These are phyloP conservation scores for Anseranas semipalmata DNA, from an alignment of 2,113 vertebrate species.

Conservation along the genomic window DNA sequence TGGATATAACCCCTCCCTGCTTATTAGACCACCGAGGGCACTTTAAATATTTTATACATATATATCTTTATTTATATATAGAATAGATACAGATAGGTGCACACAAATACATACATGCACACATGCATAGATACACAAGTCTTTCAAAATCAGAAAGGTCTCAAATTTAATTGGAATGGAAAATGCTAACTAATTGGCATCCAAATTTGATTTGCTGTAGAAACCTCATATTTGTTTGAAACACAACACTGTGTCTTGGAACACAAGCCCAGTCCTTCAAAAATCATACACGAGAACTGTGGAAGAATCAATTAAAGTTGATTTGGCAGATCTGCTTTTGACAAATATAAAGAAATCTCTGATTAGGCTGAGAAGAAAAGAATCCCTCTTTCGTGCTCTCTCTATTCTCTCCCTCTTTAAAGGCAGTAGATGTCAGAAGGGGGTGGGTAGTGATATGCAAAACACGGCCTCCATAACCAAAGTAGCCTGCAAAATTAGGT, in stretches of 20 bases:
- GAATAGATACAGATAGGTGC: constrained; percentile 35
- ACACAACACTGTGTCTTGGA: constrained; percentile 80
- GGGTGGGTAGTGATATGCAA: constrained; percentile 97
- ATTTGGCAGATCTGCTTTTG: constrained; percentile 84
- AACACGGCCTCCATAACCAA: constrained; percentile 97
- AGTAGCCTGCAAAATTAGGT: constrained; percentile 99
- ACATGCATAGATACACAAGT: constrained; percentile 46
- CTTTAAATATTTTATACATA: constrained; percentile 39
- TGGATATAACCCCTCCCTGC: constrained; percentile 53
- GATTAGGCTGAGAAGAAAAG: constrained; percentile 74
- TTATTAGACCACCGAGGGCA: constrained; percentile 72
- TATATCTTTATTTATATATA: constrained; percentile 2
- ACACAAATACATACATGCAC: neutral
- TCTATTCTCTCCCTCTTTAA: constrained; percentile 85
- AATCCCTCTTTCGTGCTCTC: constrained; percentile 59
- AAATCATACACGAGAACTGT: constrained; percentile 74
- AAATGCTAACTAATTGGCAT: constrained; percentile 85
- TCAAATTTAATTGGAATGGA: constrained; percentile 84
- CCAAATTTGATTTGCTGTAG: constrained; percentile 84
- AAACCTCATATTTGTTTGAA: constrained; percentile 83
- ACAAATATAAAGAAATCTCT: constrained; percentile 84
- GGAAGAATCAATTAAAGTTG: constrained; percentile 89
- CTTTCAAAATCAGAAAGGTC: constrained; percentile 82
- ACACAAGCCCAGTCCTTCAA: constrained; percentile 81
- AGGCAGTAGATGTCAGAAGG: constrained; percentile 92